Percentiles rank a stretch among this genome's conserved stretches.
Conservation (phyloP, 2,113 vertebrate genomes). For the Lota lota region DNA sequence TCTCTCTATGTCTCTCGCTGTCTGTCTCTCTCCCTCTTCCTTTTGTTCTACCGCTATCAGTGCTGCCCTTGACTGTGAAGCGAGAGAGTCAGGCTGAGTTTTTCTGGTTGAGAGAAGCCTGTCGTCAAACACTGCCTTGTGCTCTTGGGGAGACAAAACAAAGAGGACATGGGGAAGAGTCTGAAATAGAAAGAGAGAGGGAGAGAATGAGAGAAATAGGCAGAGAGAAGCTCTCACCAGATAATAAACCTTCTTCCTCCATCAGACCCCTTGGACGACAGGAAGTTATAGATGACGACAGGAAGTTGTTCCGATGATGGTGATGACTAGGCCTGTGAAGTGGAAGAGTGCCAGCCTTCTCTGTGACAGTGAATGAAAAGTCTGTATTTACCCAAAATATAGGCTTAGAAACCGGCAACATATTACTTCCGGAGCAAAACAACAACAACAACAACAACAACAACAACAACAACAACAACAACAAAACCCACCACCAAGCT, state of each 20-base stretch:
- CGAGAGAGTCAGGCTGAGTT: constrained; percentile 27
- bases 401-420: constrained; percentile 12
- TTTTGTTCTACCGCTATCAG: constrained; percentile 67
- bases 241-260: too few species aligned
- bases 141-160: constrained; percentile 54
- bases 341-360: constrained; percentile 38
- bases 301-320: constrained; percentile 55
- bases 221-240: background rate
- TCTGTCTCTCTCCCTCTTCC: constrained; percentile 18
- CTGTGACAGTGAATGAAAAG: constrained; percentile 47
- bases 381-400: constrained; percentile 39
- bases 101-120: constrained; percentile 49
- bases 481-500: background rate
- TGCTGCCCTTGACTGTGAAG: constrained; percentile 64
- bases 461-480: background rate
- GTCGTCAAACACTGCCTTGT: constrained; percentile 53
- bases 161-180: constrained; percentile 27
- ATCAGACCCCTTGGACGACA: too few species aligned
- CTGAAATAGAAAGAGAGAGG: background rate
- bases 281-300: constrained; percentile 18
- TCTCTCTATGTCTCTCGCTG: constrained; percentile 32
- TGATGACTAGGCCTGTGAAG: constrained; percentile 59
- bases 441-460: background rate
- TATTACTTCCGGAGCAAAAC: constrained; percentile 1
- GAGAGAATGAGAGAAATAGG: constrained; percentile 14